Percentiles rank a stretch among this genome's conserved stretches.
phyloP scores from a whole-genome alignment of 2,113 vertebrate species.

The Calypte anna region DNA sequence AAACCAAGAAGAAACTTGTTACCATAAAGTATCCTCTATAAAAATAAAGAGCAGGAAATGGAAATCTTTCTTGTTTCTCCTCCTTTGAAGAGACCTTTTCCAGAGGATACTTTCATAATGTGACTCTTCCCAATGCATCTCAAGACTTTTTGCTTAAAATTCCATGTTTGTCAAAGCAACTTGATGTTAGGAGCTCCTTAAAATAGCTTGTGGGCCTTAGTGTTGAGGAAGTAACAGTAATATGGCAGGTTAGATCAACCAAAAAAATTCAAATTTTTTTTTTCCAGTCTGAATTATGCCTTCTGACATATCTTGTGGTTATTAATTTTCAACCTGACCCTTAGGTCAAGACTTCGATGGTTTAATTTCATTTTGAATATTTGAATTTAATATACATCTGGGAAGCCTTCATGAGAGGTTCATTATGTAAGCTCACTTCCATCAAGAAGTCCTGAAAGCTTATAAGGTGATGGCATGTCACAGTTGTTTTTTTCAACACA shows the following conservation, averaged over 20 bases:
- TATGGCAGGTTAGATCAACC: background rate
- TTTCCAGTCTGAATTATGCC: background rate
- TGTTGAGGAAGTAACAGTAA: background rate
- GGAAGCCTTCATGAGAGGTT: background rate
- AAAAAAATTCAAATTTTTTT: background rate
- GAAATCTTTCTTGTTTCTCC: rapidly evolving
- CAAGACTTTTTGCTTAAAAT: background rate
- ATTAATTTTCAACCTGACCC: background rate
- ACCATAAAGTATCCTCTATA: background rate
- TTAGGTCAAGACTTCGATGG: background rate
- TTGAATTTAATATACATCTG: background rate
- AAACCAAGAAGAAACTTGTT: background rate
- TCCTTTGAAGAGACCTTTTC: background rate
- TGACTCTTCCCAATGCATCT: background rate
- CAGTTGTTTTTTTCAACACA: background rate
- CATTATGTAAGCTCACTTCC: background rate
- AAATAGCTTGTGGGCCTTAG: background rate
- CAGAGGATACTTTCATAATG: background rate
- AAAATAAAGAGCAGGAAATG: background rate
- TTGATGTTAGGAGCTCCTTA: background rate
- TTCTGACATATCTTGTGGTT: background rate
- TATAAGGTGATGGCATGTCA: background rate
- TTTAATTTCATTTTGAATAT: slow-evolving; percentile 22
- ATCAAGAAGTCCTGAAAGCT: background rate
- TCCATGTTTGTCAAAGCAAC: background rate